These are phyloP conservation scores for Tetrax tetrax DNA, from an alignment of 2,113 vertebrate species.

Conservation along the genomic window DNA sequence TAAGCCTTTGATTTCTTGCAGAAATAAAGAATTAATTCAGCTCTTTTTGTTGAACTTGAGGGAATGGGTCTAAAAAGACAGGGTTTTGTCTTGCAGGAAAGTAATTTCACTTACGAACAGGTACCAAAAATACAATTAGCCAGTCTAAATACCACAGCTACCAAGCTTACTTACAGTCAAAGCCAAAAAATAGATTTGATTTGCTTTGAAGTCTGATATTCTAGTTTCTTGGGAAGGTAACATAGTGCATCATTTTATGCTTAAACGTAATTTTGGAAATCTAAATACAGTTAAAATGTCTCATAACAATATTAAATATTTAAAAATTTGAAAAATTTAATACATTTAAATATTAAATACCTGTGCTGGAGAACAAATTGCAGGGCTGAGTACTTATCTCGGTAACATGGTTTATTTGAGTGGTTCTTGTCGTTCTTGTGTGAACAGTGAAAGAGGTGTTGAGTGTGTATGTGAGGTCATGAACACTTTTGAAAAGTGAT, in stretches of 20 bases:
- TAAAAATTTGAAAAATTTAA: constrained; percentile 13
- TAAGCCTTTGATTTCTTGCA: neutral
- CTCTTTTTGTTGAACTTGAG: neutral
- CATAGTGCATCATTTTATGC: neutral
- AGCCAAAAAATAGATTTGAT: neutral
- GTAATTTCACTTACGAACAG: neutral
- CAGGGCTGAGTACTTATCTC: neutral
- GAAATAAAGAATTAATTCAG: neutral
- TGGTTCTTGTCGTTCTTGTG: neutral
- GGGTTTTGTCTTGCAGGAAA: neutral
- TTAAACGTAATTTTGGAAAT: constrained; percentile 49
- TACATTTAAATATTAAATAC: constrained; percentile 32
- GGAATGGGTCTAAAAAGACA: neutral
- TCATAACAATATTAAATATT: neutral
- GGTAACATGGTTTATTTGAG: neutral
- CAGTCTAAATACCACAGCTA: neutral
- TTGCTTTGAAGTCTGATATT: neutral
- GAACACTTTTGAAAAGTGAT: neutral
- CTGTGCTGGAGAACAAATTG: neutral
- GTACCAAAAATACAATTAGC: neutral
- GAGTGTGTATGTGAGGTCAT: neutral
- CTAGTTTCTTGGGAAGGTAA: neutral
- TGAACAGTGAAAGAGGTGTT: neutral
- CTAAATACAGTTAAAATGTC: constrained; percentile 2
- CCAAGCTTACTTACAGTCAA: neutral